Evolutionary conservation across 2,888 invertebrate genomes (phyloP).

Genomic region (Cryptocephalus primarius): DNA sequence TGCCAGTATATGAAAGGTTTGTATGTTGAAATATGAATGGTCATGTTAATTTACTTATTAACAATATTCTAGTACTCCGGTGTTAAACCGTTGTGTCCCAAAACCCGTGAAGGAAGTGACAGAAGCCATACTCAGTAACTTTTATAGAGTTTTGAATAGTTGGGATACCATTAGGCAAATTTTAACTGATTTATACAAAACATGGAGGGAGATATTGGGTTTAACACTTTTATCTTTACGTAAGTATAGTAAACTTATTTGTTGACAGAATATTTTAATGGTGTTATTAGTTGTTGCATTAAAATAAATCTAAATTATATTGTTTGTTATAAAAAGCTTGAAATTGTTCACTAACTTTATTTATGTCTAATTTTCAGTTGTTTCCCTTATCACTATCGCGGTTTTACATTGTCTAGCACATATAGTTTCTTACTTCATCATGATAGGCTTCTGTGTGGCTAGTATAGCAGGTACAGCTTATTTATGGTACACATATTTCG

Average conservation of each 20-base stretch:
- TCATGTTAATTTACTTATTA: neutral
- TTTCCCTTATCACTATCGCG: constrained; percentile 72
- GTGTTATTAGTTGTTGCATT: neutral
- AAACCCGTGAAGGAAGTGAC: constrained; percentile 55
- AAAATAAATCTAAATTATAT: no score
- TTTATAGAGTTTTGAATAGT: constrained; percentile 74
- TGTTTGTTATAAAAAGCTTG: no score
- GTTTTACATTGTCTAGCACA: constrained; percentile 75
- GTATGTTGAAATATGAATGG: neutral
- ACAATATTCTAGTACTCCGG: constrained; percentile 46
- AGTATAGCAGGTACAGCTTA: constrained; percentile 67
- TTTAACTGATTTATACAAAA: constrained; percentile 75
- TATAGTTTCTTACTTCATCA: constrained; percentile 79
- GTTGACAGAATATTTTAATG: constrained; percentile 3
- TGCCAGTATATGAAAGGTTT: constrained; percentile 67
- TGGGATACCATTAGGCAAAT: constrained; percentile 85
- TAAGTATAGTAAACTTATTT: constrained; percentile 35
- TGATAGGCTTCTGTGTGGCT: constrained; percentile 65
- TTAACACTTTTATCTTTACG: constrained; percentile 72
- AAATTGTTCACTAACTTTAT: no score
- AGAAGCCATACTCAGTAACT: constrained; percentile 51
- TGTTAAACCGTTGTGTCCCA: constrained; percentile 84
- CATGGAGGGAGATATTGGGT: constrained; percentile 76
- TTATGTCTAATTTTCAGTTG: constrained; percentile 43
- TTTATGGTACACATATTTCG: constrained; percentile 83